phyloP scores from a whole-genome alignment of 2,797 vertebrate species.

The Distichodus sexfasciatus region DNA sequence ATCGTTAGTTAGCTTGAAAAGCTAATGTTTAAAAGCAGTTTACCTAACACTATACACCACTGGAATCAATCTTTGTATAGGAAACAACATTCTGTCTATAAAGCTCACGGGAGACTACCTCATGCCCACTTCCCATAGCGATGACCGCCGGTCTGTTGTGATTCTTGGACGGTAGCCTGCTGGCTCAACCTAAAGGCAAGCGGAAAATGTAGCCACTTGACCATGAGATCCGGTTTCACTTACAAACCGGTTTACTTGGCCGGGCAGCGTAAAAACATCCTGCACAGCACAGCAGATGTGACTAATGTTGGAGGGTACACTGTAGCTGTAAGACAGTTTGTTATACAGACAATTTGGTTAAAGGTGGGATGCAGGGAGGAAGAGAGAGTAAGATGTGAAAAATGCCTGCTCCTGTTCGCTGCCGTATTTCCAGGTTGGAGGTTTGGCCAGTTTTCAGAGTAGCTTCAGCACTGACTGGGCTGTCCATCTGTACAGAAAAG shows the following conservation, averaged over 20 bases:
- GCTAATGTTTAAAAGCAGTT: too few species aligned
- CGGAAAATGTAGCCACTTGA: background rate
- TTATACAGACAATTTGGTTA: too few species aligned
- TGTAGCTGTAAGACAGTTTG: background rate
- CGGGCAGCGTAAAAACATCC: conserved; percentile 4
- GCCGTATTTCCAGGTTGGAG: background rate
- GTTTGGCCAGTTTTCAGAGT: conserved; percentile 20
- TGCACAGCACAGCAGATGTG: background rate
- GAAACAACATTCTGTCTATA: background rate
- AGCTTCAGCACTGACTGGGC: background rate
- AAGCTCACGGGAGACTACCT: background rate
- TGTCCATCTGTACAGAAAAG: conserved; percentile 34
- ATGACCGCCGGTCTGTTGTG: conserved; percentile 5
- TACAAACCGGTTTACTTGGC: conserved; percentile 36
- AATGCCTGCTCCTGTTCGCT: background rate
- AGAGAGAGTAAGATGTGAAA: background rate
- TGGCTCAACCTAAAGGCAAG: too few species aligned
- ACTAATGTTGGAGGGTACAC: background rate
- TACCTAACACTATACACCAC: too few species aligned
- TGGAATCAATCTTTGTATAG: too few species aligned
- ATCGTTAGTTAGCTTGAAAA: too few species aligned
- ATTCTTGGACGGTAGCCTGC: background rate
- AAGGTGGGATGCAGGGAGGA: background rate
- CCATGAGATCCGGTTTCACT: conserved; percentile 30
- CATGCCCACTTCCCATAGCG: background rate